Base-by-base conservation (phyloP, 2,113 vertebrate species). In the Clarias magur region DNA sequence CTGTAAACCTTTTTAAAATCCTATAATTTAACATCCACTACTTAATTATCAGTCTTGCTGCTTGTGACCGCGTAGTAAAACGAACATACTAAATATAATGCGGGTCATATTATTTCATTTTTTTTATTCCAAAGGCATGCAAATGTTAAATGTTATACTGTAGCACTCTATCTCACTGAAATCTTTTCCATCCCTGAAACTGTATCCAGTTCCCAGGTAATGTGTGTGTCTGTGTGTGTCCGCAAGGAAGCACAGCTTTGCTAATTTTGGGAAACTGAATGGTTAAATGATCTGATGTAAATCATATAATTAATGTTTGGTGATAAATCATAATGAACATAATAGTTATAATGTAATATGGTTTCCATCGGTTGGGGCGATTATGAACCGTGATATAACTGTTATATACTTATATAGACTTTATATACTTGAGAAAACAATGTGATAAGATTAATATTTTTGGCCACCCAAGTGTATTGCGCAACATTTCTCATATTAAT, bases 171-270 rank as follows among this genome's bases (percentile, higher is more conserved):
- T 80, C 76, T 80, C 2, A 80, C n/a, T 12, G 4, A 59, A 34
- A 80, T 80, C 78, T 80, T 59, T 80, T 59, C 56, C 78, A 59
- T 34, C 16, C 54, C n/a, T 80, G 17, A 80, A 59, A 34, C 78
- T 17, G 15, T 56, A 59, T 59, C 27, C 27, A 60, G 54, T 80
- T 80, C 27, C 78, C 21, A 17, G 59, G 27, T 80, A 59, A 59
- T 19, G 25, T 76, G 67, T 70, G 67, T 34, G 12, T 70, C 15
- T 70, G 27, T 25, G 78, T 23, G 78, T 57, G 76, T 73, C 9
- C 59, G 56, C 10, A 12, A n/a, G 12, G 53, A 57, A 30, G 25
- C 4, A 3, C 23, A 25, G 5, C 48, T 78, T 78, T 16, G 3
- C 38, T 25, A 48, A 15, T 25, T 42, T 48, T n/a, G 30, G n/a